These are phyloP conservation scores for Petrolisthes manimaculis DNA, from an alignment of 2,888 invertebrate species.

Conservation along the genomic window DNA sequence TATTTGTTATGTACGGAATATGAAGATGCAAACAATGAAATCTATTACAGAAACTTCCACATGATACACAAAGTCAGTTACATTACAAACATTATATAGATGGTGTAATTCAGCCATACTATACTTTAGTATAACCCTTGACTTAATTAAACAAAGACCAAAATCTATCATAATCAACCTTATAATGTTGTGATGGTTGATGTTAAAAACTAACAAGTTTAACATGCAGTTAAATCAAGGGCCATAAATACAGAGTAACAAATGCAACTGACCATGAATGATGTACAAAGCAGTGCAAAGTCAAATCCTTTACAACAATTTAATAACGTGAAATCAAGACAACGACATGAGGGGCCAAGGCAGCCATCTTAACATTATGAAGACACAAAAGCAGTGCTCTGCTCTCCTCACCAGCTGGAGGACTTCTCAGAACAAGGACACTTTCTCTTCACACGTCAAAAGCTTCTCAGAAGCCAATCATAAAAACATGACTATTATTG, in stretches of 20 bases:
- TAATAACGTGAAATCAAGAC: slow-evolving; percentile 24
- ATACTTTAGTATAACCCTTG: too few species aligned
- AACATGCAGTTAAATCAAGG: slow-evolving; percentile 11
- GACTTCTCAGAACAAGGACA: slow-evolving; percentile 54
- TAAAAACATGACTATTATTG: slow-evolving; percentile 41
- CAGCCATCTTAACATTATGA: slow-evolving; percentile 4
- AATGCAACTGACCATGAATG: not conserved
- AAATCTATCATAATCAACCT: not conserved
- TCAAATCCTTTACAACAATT: slow-evolving; percentile 12
- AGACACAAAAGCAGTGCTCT: slow-evolving; percentile 33
- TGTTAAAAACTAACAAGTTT: slow-evolving; percentile 7
- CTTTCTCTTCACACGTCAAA: slow-evolving; percentile 49
- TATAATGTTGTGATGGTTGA: not conserved
- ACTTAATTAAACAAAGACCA: not conserved
- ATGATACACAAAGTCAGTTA: slow-evolving; percentile 13
- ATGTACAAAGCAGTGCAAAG: slow-evolving; percentile 6
- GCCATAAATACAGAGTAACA: slow-evolving; percentile 14
- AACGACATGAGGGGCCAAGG: slow-evolving; percentile 14
- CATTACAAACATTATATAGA: not conserved
- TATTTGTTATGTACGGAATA: not conserved
- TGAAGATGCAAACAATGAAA: not conserved
- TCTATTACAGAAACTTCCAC: not conserved
- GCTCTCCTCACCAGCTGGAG: slow-evolving; percentile 30
- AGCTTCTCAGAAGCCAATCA: slow-evolving; percentile 49
- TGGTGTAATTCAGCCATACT: not conserved